A percentile compares a stretch with the other conserved stretches of the same genome.
phyloP scores from a whole-genome alignment of 23 tunicate species.

The Botrylloides violaceus region DNA sequence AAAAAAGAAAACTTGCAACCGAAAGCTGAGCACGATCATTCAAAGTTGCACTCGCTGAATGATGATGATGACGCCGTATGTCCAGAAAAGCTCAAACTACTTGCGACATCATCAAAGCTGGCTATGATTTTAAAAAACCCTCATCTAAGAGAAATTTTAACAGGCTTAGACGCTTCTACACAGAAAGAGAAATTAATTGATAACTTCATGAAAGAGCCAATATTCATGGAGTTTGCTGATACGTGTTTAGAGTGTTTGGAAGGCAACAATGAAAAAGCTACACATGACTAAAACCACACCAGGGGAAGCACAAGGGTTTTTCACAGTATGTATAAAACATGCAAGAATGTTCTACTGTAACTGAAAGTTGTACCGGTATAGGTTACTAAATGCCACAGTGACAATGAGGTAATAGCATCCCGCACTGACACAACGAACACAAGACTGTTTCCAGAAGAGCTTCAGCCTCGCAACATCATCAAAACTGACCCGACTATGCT shows the following conservation, averaged over 20 bases:
- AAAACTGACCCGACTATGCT: no score
- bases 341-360: no score
- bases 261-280: no score
- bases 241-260: slow-evolving; percentile 33
- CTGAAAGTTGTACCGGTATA: no score
- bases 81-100: slow-evolving; percentile 20
- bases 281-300: no score
- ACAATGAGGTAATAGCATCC: no score
- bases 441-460: no score
- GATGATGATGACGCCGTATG: slow-evolving; percentile 37
- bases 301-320: no score
- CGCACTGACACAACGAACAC: no score
- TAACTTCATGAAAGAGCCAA: slow-evolving; percentile 63
- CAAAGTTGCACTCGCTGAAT: not conserved
- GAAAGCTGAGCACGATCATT: not conserved
- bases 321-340: no score
- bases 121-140: slow-evolving; percentile 31
- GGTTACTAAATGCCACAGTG: no score
- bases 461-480: no score
- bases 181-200: slow-evolving; percentile 21
- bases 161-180: slow-evolving; percentile 19
- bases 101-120: slow-evolving; percentile 16
- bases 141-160: slow-evolving; percentile 37
- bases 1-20: not conserved
- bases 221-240: slow-evolving; percentile 86